phyloP scores from a whole-genome alignment of 2,797 vertebrate genomes.

The Esox masquinongy region DNA sequence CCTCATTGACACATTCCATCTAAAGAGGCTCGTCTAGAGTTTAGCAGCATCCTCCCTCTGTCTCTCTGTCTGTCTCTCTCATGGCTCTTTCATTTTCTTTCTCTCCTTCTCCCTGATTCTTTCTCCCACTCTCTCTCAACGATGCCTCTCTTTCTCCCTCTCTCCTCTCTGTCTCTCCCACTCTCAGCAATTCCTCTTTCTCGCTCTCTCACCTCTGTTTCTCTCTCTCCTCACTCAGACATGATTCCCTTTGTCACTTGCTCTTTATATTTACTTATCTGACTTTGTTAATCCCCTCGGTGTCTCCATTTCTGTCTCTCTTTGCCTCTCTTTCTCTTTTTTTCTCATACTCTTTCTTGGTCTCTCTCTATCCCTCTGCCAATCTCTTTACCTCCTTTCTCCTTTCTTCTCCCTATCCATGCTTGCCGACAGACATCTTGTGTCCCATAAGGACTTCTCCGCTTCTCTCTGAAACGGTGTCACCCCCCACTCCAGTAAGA shows the following conservation, averaged over 20 bases:
- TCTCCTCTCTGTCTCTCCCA: not conserved
- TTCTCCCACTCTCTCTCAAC: not conserved
- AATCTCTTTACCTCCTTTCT: not conserved
- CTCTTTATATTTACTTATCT: not conserved
- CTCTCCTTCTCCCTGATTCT: not conserved
- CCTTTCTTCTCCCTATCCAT: not conserved
- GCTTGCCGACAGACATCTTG: slow-evolving; percentile 69
- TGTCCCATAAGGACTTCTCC: slow-evolving; percentile 60
- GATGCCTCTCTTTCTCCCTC: not conserved
- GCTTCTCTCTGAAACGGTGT: slow-evolving; percentile 26
- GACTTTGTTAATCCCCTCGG: not conserved
- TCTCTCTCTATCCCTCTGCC: not conserved
- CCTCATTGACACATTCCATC: slow-evolving; percentile 82
- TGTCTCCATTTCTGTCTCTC: not conserved
- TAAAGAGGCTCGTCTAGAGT: slow-evolving; percentile 59
- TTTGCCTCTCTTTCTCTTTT: not conserved
- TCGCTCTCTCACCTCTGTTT: too few species aligned
- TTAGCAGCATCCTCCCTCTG: slow-evolving; percentile 43
- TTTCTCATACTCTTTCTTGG: not conserved
- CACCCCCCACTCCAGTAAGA: not conserved
- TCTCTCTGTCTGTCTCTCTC: slow-evolving; percentile 9
- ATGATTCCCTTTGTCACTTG: not conserved
- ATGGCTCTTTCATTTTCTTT: not conserved
- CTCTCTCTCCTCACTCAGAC: not conserved
- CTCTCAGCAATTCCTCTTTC: not conserved